Conservation (phyloP, 2,113 vertebrate species). For the Ochotona princeps region DNA sequence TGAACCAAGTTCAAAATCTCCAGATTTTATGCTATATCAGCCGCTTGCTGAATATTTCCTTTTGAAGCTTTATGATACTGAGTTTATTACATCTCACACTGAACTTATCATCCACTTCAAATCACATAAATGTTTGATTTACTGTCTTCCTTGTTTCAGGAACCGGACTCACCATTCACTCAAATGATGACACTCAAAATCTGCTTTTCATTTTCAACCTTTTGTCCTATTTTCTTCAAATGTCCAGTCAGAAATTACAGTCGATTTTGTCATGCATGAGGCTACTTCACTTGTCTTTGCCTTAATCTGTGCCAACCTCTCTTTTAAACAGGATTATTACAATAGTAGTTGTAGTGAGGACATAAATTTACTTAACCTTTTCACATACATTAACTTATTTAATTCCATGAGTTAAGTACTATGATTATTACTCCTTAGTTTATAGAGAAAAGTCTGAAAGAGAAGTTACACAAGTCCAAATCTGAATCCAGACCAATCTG, state of each 20-base stretch:
- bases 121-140: background rate
- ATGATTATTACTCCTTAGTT: background rate
- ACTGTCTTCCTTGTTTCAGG: background rate
- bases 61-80: background rate
- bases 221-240: background rate
- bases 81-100: background rate
- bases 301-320: background rate
- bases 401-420: background rate
- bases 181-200: background rate
- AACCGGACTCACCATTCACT: background rate
- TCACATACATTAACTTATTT: background rate
- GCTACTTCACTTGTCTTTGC: background rate
- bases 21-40: background rate
- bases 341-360: background rate
- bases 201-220: background rate
- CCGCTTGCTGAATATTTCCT: background rate
- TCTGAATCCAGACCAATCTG: background rate
- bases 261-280: background rate
- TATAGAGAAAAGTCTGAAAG: background rate
- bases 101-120: background rate
- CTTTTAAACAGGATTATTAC: background rate
- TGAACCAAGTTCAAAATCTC: background rate
- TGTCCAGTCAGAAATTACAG: background rate
- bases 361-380: background rate
- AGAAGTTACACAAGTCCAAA: background rate